phyloP scores from a whole-genome alignment of 2,797 vertebrate species.

The Hyperoplus lanceolatus region DNA sequence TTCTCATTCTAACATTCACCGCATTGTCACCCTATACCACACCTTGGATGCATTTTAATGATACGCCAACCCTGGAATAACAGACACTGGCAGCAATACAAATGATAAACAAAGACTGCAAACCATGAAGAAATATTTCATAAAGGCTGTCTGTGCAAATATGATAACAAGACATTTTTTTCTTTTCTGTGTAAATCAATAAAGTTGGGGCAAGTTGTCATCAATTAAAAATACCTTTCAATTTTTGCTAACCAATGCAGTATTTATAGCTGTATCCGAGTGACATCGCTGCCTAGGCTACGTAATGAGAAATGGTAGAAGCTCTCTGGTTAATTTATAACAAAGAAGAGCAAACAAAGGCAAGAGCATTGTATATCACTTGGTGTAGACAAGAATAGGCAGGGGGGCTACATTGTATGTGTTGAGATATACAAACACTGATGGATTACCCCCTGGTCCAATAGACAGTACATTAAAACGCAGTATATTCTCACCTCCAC shows the following conservation, averaged over 20 bases:
- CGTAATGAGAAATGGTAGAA: conserved; percentile 68
- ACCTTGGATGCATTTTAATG: conserved; percentile 43
- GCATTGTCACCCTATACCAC: background rate
- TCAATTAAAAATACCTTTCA: conserved; percentile 65
- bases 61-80: conserved; percentile 8
- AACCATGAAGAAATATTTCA: conserved; percentile 42
- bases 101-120: conserved; percentile 51
- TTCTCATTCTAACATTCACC: conserved; percentile 22
- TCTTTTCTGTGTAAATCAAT: conserved; percentile 56
- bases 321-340: conserved; percentile 72
- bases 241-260: conserved; percentile 58
- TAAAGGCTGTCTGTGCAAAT: conserved; percentile 49
- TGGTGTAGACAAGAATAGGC: conserved; percentile 70
- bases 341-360: conserved; percentile 67
- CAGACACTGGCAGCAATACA: conserved; percentile 15
- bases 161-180: conserved; percentile 61
- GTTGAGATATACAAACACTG: conserved; percentile 76
- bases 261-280: conserved; percentile 17
- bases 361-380: conserved; percentile 68
- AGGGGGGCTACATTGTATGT: conserved; percentile 76
- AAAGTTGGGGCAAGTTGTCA: conserved; percentile 42
- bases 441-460: conserved; percentile 75
- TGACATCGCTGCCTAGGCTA: conserved; percentile 30
- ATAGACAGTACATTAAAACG: conserved; percentile 73
- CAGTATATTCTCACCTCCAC: conserved; percentile 60